phyloP scores from a whole-genome alignment of 2,113 vertebrate species.

The Erythrocercus mccallii region DNA sequence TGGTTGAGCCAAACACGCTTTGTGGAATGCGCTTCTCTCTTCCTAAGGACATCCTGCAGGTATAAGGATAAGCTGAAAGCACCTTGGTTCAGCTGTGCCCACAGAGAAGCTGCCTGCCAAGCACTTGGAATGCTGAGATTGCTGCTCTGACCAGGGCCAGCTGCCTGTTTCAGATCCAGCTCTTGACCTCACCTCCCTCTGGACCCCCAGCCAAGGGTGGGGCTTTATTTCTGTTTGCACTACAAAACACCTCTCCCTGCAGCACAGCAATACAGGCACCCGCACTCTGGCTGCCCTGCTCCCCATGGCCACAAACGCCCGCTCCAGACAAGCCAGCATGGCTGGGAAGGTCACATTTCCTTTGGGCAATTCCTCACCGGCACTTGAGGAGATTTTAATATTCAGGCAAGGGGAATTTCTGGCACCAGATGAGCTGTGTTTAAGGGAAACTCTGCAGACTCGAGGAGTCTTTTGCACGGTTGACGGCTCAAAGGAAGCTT shows the following conservation, averaged over 20 bases:
- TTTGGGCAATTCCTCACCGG: not conserved
- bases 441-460: conserved; percentile 20
- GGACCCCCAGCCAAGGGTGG: not conserved
- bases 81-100: not conserved
- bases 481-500: conserved; percentile 36
- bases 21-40: not conserved
- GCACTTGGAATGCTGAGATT: not conserved
- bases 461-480: not conserved
- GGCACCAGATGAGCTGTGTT: conserved; percentile 12
- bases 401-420: conserved; percentile 7
- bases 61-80: not conserved
- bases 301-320: not conserved
- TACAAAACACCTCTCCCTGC: not conserved
- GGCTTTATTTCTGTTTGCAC: not conserved
- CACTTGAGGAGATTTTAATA: conserved; percentile 12
- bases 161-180: not conserved
- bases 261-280: not conserved
- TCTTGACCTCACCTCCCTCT: not conserved
- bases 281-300: fast-evolving
- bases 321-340: not conserved
- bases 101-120: not conserved
- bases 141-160: not conserved
- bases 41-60: not conserved
- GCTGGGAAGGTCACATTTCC: conserved; percentile 33
- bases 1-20: not conserved